phyloP scores from a whole-genome alignment of 1,140 invertebrate genomes.

The Apocrypta bakeri region DNA sequence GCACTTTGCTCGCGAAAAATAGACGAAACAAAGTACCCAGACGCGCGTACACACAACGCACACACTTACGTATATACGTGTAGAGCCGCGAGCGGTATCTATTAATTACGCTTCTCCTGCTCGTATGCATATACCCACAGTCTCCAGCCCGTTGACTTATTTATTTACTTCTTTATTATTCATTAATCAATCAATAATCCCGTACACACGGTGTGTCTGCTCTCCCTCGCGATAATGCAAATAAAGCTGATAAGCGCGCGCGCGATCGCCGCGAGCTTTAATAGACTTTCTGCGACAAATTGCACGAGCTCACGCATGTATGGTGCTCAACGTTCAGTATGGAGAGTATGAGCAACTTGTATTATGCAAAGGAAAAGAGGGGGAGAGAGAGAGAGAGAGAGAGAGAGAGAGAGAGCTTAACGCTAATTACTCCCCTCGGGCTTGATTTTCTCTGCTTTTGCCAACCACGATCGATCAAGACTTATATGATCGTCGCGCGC shows the following conservation, averaged over 20 bases:
- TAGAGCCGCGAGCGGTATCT: conserved; percentile 4
- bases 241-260: conserved; percentile 44
- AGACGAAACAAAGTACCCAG: background rate
- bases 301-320: conserved; percentile 37
- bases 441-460: background rate
- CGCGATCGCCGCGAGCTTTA: conserved; percentile 23
- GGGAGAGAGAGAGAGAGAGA: background rate
- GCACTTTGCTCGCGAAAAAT: background rate
- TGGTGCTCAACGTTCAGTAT: too few species aligned
- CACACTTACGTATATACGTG: too few species aligned
- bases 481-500: background rate
- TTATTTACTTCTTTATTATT: conserved; percentile 44
- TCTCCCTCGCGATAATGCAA: conserved; percentile 42
- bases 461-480: conserved; percentile 16
- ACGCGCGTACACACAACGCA: background rate
- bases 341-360: background rate
- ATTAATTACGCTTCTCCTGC: conserved; percentile 39
- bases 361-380: conserved; percentile 13
- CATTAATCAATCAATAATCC: conserved; percentile 49
- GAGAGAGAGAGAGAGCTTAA: background rate
- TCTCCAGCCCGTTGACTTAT: background rate
- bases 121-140: background rate
- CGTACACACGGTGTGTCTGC: background rate
- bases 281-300: conserved; percentile 45
- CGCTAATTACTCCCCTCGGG: conserved; percentile 45